Evolutionary conservation across 2,888 invertebrate genomes (phyloP).

Genomic region (Sipunculus nudus): DNA sequence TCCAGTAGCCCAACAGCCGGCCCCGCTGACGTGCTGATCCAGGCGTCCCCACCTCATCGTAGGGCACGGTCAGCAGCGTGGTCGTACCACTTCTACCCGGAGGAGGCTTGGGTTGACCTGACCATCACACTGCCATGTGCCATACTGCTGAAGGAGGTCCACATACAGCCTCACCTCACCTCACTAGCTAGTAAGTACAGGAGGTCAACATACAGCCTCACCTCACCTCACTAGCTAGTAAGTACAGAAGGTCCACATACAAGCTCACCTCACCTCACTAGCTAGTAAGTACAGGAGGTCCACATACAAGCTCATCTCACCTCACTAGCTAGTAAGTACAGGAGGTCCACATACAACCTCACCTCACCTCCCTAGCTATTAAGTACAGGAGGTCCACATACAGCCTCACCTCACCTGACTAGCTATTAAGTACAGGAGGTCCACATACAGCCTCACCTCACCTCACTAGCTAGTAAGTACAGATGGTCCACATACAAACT

Average conservation of each 20-base stretch:
- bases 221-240: constrained; percentile 61
- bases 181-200: constrained; percentile 67
- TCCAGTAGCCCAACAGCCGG: constrained; percentile 87
- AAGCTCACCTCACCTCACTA: constrained; percentile 62
- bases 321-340: constrained; percentile 66
- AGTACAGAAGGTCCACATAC: constrained; percentile 76
- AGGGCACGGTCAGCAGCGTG: constrained; percentile 91
- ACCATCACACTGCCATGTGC: constrained; percentile 88
- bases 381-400: no score
- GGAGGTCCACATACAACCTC: constrained; percentile 76
- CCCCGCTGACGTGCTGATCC: constrained; percentile 87
- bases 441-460: constrained; percentile 68
- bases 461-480: constrained; percentile 61
- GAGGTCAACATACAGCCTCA: constrained; percentile 76
- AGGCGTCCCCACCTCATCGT: constrained; percentile 82
- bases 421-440: no score
- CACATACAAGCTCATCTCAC: constrained; percentile 68
- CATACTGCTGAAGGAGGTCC: constrained; percentile 85
- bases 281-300: constrained; percentile 74
- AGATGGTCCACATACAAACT: no score
- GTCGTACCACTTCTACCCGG: constrained; percentile 95
- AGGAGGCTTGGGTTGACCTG: constrained; percentile 84
- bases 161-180: constrained; percentile 62
- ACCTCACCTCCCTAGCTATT: constrained; percentile 62
- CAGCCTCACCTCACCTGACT: no score